These are phyloP conservation scores for Epinotia demarniana DNA, from an alignment of 2,888 invertebrate species.

Conservation along the genomic window DNA sequence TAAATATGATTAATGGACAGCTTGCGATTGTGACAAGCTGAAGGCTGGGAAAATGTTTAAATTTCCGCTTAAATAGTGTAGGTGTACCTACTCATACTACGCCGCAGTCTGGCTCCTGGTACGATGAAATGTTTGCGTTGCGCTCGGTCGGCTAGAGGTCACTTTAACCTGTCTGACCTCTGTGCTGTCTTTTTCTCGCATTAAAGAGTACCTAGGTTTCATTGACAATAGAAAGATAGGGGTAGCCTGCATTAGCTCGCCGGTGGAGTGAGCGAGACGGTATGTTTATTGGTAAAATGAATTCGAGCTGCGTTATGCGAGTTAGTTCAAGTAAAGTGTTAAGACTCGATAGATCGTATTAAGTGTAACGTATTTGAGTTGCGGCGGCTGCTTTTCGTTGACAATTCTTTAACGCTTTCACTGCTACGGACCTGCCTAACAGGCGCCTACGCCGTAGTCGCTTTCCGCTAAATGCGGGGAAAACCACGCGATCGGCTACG, in stretches of 20 bases:
- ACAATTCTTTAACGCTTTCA: no score
- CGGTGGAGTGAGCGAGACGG: conserved; percentile 21
- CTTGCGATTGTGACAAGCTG: conserved; percentile 19
- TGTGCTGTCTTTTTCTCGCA: conserved; percentile 40
- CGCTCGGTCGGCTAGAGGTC: conserved; percentile 54
- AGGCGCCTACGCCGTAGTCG: no score
- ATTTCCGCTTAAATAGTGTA: conserved; percentile 32
- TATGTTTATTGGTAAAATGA: neutral
- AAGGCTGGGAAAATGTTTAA: conserved; percentile 16
- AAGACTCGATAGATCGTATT: conserved; percentile 18
- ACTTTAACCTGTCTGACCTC: conserved; percentile 56
- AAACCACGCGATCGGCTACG: no score
- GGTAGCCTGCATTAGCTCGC: conserved; percentile 12
- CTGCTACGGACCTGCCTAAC: no score
- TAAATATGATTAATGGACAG: conserved; percentile 16
- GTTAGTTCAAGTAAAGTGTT: neutral
- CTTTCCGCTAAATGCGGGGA: no score
- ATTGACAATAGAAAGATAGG: conserved; percentile 21
- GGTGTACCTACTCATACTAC: conserved; percentile 6
- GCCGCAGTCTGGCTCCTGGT: conserved; percentile 47
- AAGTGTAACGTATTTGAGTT: conserved; percentile 13
- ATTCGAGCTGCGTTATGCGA: neutral
- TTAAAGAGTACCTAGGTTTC: conserved; percentile 30
- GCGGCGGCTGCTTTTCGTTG: neutral
- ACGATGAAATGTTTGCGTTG: conserved; percentile 41